These are phyloP conservation scores for Platysternon megacephalum DNA, from an alignment of 2,113 vertebrate genomes.

Conservation along the genomic window DNA sequence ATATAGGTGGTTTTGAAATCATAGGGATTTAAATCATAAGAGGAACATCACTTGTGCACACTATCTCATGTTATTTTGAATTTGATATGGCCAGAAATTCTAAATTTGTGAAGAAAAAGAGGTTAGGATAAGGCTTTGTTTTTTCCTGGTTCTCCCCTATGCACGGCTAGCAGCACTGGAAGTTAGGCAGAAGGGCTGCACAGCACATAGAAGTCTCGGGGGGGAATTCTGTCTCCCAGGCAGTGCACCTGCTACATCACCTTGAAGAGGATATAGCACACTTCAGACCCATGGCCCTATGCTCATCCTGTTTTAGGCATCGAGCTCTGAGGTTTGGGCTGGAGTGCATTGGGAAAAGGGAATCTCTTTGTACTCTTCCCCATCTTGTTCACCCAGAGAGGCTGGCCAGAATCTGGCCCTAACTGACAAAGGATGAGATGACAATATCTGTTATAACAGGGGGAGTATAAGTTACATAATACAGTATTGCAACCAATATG, in stretches of 20 bases:
- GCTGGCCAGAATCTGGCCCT: not conserved
- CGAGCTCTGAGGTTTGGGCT: no score
- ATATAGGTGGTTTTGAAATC: not conserved
- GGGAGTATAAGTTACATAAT: not conserved
- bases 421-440: not conserved
- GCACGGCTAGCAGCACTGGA: no score
- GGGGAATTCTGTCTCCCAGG: no score
- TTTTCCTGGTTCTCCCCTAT: no score
- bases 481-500: not conserved
- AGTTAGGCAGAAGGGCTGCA: no score
- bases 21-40: not conserved
- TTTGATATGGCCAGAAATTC: not conserved
- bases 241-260: no score
- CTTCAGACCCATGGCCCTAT: no score
- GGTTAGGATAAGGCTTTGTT: no score
- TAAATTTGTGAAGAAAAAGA: not conserved
- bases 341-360: not conserved
- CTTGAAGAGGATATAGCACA: no score
- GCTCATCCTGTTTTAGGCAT: no score
- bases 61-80: not conserved
- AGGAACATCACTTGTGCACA: not conserved
- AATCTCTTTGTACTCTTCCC: not conserved
- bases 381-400: not conserved
- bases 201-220: no score
- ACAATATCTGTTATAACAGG: not conserved